Evolutionary conservation across 1,140 invertebrate species (phyloP), one percentile per base, ranked within the genome.

Genomic region (Lasioglossum baleicum): DNA sequence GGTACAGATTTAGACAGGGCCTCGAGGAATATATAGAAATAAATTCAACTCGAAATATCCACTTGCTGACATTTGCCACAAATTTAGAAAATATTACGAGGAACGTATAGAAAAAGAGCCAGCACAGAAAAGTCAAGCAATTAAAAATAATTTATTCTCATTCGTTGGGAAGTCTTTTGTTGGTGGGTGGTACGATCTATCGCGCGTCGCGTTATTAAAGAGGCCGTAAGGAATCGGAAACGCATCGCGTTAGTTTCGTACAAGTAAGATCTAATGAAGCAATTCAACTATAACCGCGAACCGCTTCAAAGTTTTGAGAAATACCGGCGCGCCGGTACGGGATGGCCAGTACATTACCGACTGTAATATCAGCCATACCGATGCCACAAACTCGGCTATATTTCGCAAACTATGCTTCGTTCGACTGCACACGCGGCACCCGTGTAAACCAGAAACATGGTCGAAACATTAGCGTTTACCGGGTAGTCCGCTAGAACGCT

Each of bases 231-330:
- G 66, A 61, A 82, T 83, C 75, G 56, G 78, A 84, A 84, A 56
- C 53, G 61, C 76, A 66, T 65, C 68, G 72, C 58, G 66, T 85
- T 81, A 77, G 71, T 80, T 68, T 63, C 68, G 53, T 70, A 64
- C 83, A 77, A 85, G 75, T 79, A 86, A 86, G 84, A 86, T 86
- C 83, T 85, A 86, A 86, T 86, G 84, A 85, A 85, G 83, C 84
- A 80, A 85, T 83, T 85, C 81, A 85, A 83, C 80, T 76, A 83
- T 71, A 79, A 85, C 83, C 83, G 60, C 80, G 67, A 78, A 80
- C 80, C 83, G 77, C 75, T 83, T 86, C 83, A 83, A 86, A 86
- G 84, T 86, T 86, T 86, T 80, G 84, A 85, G 83, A 85, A 85
- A 86, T 85, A 82, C 80, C 79, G 64, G 17, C 56, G n/a, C 40